phyloP scores from a whole-genome alignment of 2,797 vertebrate species.

The Bovichtus diacanthus region DNA sequence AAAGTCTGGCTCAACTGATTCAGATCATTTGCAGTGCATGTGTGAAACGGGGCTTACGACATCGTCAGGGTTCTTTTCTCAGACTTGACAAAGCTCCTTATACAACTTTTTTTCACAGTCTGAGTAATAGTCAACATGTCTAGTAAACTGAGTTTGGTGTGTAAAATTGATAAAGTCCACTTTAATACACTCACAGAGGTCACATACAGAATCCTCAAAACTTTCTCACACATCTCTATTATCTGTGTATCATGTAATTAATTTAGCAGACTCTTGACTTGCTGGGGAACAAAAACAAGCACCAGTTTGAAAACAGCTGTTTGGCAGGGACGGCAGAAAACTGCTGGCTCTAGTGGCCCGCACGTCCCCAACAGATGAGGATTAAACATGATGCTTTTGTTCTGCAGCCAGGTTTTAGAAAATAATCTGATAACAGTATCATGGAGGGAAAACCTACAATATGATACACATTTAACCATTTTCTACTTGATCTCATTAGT shows the following conservation, averaged over 20 bases:
- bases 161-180: too few relatives aligned
- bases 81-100: too few relatives aligned
- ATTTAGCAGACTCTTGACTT: not conserved
- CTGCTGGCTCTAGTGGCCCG: not conserved
- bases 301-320: not conserved
- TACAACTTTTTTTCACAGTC: too few relatives aligned
- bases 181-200: too few relatives aligned
- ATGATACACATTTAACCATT: not conserved
- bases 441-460: not conserved
- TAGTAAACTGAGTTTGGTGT: too few relatives aligned
- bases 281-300: not conserved
- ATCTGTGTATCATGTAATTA: not conserved
- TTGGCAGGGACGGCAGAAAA: too few relatives aligned
- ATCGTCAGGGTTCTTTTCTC: too few relatives aligned
- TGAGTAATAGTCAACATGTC: too few relatives aligned
- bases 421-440: not conserved
- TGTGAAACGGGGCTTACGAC: too few relatives aligned
- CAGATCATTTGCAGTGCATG: too few relatives aligned
- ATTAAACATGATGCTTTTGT: not conserved
- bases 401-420: not conserved
- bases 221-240: not conserved
- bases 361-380: not conserved
- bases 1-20: too few relatives aligned
- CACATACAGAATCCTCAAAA: too few relatives aligned
- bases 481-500: not conserved